Evolutionary conservation across 2,797 vertebrate species (phyloP).

Genomic region (Diceros bicornis): DNA sequence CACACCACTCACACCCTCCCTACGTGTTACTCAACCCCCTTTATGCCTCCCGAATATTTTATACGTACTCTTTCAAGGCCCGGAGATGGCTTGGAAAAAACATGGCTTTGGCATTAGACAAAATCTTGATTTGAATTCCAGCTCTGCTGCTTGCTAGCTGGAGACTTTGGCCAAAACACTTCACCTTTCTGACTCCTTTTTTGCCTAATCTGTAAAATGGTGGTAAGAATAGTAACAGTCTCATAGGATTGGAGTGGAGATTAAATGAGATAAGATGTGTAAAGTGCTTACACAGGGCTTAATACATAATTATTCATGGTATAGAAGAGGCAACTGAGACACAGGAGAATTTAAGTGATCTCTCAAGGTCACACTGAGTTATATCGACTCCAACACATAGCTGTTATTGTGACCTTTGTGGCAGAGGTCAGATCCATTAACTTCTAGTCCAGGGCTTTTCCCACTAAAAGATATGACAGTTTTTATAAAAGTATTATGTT

Average conservation of each 20-base stretch:
- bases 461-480: neutral
- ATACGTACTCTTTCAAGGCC: neutral
- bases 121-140: conserved; percentile 15
- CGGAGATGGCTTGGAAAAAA: neutral
- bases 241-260: neutral
- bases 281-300: neutral
- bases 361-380: neutral
- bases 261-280: neutral
- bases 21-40: too few species aligned
- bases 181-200: neutral
- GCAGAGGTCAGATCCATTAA: neutral
- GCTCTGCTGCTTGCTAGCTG: conserved; percentile 20
- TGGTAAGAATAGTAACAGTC: neutral
- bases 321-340: neutral
- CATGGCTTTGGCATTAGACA: neutral
- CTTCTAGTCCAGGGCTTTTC: neutral
- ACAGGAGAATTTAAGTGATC: neutral
- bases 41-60: neutral
- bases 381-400: neutral
- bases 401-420: neutral
- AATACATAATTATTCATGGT: neutral
- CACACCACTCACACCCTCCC: neutral
- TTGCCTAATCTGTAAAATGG: neutral
- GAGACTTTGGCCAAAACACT: neutral
- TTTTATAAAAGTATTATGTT: neutral